Evolutionary conservation across 2,113 vertebrate genomes (phyloP).

Genomic region (Rhinolophus ferrumequinum): DNA sequence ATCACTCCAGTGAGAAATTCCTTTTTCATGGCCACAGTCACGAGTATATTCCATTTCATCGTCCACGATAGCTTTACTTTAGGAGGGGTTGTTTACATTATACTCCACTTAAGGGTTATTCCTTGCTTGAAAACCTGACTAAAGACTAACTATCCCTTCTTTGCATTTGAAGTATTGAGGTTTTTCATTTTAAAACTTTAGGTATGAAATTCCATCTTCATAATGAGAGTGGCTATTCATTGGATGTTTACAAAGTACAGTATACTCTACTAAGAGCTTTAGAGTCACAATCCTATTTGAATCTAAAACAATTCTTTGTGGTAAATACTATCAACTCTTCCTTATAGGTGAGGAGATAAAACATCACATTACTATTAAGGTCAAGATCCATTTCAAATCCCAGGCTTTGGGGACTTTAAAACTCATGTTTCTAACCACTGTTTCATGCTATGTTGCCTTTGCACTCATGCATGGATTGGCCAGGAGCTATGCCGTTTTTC

Average conservation of each 20-base stretch:
- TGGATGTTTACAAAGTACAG: not conserved
- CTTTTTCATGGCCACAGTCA: not conserved
- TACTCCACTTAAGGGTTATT: not conserved
- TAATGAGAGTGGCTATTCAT: not conserved
- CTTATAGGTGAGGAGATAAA: not conserved
- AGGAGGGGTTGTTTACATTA: not conserved
- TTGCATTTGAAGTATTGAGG: not conserved
- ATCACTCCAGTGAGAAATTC: not conserved
- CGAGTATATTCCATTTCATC: not conserved
- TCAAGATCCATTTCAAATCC: not conserved
- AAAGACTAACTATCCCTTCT: not conserved
- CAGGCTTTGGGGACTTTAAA: not conserved
- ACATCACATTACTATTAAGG: not conserved
- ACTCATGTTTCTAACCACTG: not conserved
- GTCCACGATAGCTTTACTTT: accelerated
- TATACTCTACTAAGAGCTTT: not conserved
- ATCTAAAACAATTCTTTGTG: not conserved
- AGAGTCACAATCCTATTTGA: not conserved
- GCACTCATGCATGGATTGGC: not conserved
- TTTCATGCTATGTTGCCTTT: not conserved
- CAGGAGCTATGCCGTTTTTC: not conserved
- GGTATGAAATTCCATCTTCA: not conserved
- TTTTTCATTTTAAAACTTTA: not conserved
- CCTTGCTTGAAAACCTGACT: not conserved
- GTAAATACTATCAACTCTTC: not conserved